Conservation (phyloP, 2,888 invertebrate species). For the Agriopis marginaria region DNA sequence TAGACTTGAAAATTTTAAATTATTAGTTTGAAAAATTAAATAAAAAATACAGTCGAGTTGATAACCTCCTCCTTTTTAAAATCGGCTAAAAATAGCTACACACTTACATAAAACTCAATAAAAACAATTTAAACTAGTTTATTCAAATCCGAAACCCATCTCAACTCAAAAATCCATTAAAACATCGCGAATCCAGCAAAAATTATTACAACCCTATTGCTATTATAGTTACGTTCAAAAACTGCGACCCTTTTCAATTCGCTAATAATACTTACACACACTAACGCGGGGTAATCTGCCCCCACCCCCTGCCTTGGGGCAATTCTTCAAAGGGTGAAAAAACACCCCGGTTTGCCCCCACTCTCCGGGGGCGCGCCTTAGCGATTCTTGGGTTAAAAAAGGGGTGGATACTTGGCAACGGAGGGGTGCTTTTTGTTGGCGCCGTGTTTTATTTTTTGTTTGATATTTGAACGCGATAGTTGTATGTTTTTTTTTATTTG, state of each 20-base stretch:
- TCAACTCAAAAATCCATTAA: conserved; percentile 18
- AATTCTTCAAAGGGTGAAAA: conserved; percentile 86
- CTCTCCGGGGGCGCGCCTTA: conserved; percentile 75
- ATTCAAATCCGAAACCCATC: conserved; percentile 11
- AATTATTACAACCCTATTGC: conserved; percentile 45
- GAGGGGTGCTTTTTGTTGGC: conserved; percentile 61
- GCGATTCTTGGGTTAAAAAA: conserved; percentile 85
- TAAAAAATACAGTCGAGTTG: no score
- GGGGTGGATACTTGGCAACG: conserved; percentile 84
- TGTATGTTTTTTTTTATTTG: background rate
- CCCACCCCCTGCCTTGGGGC: conserved; percentile 79
- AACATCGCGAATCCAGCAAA: conserved; percentile 41
- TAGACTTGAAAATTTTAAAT: no score
- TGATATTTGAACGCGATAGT: conserved; percentile 51
- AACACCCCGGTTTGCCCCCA: conserved; percentile 63
- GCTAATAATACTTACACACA: conserved; percentile 78
- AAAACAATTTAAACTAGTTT: conserved; percentile 5
- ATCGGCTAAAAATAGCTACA: background rate
- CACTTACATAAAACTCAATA: background rate
- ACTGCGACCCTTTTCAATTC: conserved; percentile 81
- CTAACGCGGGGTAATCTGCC: conserved; percentile 59
- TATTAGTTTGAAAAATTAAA: no score
- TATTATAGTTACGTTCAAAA: conserved; percentile 68
- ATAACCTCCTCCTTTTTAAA: no score
- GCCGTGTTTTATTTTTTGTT: conserved; percentile 60